These are phyloP conservation scores for Perognathus longimembris DNA, from an alignment of 2,113 vertebrate genomes.

Conservation along the genomic window DNA sequence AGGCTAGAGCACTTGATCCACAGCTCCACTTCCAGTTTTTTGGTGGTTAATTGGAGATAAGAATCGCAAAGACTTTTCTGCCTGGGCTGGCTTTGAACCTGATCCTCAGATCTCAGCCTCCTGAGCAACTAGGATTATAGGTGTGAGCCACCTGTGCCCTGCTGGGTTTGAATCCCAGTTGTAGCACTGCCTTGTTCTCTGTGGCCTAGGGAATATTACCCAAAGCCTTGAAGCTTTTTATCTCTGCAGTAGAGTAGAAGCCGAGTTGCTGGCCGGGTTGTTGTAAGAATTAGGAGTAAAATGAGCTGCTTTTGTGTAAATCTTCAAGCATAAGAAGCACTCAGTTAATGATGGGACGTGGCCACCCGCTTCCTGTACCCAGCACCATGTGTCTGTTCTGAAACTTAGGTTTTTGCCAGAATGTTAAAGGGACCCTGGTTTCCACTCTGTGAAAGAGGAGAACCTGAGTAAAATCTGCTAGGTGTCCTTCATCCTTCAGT, in stretches of 20 bases:
- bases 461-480: background rate
- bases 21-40: no score
- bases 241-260: background rate
- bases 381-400: background rate
- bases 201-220: background rate
- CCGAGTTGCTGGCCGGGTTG: background rate
- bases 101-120: no score
- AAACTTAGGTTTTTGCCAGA: background rate
- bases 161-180: background rate
- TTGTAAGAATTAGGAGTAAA: background rate
- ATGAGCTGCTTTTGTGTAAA: rapidly evolving
- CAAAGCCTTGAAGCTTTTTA: background rate
- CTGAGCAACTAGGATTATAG: no score
- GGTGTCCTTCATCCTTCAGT: background rate
- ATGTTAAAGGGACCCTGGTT: background rate
- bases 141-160: no score
- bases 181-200: background rate
- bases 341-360: no score
- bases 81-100: no score
- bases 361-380: background rate
- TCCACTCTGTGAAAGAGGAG: background rate
- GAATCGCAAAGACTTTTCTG: no score
- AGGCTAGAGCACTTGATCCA: no score
- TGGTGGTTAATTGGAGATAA: no score
- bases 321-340: rapidly evolving